phyloP scores from a whole-genome alignment of 2,797 vertebrate species.

The Rhinophrynus dorsalis region DNA sequence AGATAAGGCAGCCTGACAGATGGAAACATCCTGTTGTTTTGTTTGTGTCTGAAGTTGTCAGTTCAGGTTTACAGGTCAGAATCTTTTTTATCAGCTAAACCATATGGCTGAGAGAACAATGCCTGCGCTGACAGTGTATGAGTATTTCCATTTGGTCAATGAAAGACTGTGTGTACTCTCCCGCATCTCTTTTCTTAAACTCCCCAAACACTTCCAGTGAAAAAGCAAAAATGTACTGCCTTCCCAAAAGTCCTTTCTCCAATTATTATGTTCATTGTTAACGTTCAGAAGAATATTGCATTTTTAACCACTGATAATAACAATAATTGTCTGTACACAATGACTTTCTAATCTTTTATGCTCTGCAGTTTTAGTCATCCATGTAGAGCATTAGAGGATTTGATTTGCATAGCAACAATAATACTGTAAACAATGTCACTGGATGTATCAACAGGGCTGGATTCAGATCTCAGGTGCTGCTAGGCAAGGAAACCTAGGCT shows the following conservation, averaged over 20 bases:
- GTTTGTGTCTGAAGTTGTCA: constrained; percentile 66
- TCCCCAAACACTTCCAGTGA: neutral
- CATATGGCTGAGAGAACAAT: constrained; percentile 70
- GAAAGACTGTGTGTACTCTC: constrained; percentile 48
- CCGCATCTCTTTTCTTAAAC: constrained; percentile 47
- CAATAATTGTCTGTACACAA: neutral
- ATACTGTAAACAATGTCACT: no score
- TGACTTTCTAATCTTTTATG: neutral
- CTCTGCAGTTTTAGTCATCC: no score
- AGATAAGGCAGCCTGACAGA: constrained; percentile 58
- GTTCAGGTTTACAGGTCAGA: constrained; percentile 69
- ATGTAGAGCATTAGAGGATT: no score
- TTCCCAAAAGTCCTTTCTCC: neutral
- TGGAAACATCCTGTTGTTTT: constrained; percentile 59
- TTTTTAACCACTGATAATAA: no score
- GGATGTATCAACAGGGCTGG: no score
- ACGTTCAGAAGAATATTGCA: neutral
- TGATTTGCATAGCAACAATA: no score
- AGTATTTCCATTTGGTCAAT: constrained; percentile 57
- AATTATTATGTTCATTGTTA: constrained; percentile 1
- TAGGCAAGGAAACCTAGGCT: no score
- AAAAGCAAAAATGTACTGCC: neutral
- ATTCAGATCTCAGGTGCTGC: no score
- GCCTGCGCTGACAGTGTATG: constrained; percentile 54
- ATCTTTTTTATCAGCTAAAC: constrained; percentile 68